These are phyloP conservation scores for Chironomus tentans DNA, from an alignment of 2,888 invertebrate genomes.

Conservation along the genomic window DNA sequence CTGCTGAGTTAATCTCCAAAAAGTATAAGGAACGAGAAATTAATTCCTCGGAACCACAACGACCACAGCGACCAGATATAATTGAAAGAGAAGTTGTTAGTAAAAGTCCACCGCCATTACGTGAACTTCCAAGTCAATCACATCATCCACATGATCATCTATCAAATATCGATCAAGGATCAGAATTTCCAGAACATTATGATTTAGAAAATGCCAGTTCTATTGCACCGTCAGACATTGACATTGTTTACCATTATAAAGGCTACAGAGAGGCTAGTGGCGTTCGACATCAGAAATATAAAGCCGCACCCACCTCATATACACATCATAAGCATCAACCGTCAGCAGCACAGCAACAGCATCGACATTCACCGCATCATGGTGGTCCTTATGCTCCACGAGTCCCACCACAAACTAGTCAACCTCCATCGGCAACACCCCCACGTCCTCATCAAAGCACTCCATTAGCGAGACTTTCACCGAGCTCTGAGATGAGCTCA, in stretches of 20 bases:
- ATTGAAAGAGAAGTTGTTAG: constrained; percentile 83
- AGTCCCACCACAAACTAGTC: constrained; percentile 59
- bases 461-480: constrained; percentile 79
- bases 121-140: constrained; percentile 66
- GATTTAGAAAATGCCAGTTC: constrained; percentile 96
- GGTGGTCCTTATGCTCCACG: constrained; percentile 64
- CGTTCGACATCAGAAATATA: constrained; percentile 62
- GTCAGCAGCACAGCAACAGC: constrained; percentile 55
- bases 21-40: constrained; percentile 83
- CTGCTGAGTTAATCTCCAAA: constrained; percentile 77
- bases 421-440: constrained; percentile 57
- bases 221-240: constrained; percentile 94
- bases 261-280: constrained; percentile 80
- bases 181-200: constrained; percentile 83
- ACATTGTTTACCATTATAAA: constrained; percentile 94
- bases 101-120: constrained; percentile 69
- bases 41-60: constrained; percentile 57
- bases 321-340: constrained; percentile 67
- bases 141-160: constrained; percentile 66
- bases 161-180: constrained; percentile 62
- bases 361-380: constrained; percentile 70
- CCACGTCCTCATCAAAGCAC: constrained; percentile 76
- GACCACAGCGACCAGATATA: constrained; percentile 85
- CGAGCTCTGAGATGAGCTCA: constrained; percentile 83
- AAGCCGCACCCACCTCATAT: constrained; percentile 71